Base-by-base conservation (phyloP, 2,797 vertebrate genomes). In the Rhinogobio ventralis region DNA sequence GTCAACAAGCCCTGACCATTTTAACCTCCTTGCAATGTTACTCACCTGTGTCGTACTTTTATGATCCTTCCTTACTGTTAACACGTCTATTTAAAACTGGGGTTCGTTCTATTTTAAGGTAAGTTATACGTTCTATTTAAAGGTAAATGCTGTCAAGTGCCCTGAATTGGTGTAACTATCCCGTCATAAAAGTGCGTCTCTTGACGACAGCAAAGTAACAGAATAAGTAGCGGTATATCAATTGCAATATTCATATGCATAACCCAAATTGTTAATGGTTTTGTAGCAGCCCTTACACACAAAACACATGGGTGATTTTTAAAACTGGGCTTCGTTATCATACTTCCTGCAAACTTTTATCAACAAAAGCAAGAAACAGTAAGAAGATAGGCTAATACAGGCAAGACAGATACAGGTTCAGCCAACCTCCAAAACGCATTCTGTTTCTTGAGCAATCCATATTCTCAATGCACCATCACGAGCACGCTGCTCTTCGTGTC, bases 391-490 rank as follows among this genome's bases (percentile, higher is more conserved):
- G 7, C 1, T 60, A 6, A 30, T 42, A 55, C 67, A 73, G 55
- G 39, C 19, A 75, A 75, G 46, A 67, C 2, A 10, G n/a, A 57
- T 46, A 7, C 17, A 77, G 17, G 15, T 62, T 39, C 5, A 28
- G 15, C 72, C 33, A 68, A 83, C 82, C 72, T 68, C 73, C 82
- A 67, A 83, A 83, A 51, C 82, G 72, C 73, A 83, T 39, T 55
- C 46, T 55, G 49, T 76, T 28, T 66, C 45, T 49, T 28, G 33
- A 30, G 10, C 4, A 28, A 17, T 42, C 33, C 82, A 76, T 83
- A 10, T 55, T 67, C 72, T 23, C 33, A 20, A 23, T 62, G 25
- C 53, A 33, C 7, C 2, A 45, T 23, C 49, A 7, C 6, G 25
- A 64, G 13, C 28, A 33, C 13, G 51, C 3, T 62, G 55, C 45